A percentile compares a stretch with the other conserved stretches of the same genome.
Evolutionary conservation across 2,888 invertebrate species (phyloP).

Genomic region (Platypus cylindrus): DNA sequence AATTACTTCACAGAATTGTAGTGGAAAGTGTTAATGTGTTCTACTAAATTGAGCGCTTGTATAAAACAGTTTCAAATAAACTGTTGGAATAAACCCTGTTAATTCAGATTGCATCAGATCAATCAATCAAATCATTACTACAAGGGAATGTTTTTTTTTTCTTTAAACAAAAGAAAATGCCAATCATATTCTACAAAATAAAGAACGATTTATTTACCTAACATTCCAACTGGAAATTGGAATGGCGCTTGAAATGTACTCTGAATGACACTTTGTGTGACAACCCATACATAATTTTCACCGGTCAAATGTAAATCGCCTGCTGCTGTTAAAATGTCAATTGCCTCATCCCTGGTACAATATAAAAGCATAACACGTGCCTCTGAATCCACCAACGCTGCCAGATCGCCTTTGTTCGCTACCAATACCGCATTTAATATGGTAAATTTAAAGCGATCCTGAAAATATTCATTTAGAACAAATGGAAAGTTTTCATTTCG

Average conservation of each 20-base stretch:
- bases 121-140: too few species aligned
- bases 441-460: conserved; percentile 63
- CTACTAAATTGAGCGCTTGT: too few species aligned
- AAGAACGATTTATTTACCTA: conserved; percentile 51
- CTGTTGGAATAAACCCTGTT: too few species aligned
- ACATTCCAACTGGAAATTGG: conserved; percentile 83
- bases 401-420: conserved; percentile 62
- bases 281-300: conserved; percentile 94
- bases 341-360: conserved; percentile 79
- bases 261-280: conserved; percentile 86
- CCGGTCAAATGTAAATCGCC: conserved; percentile 66
- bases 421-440: conserved; percentile 78
- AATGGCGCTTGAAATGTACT: conserved; percentile 59
- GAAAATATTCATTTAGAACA: too few species aligned
- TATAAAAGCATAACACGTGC: conserved; percentile 87
- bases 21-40: too few species aligned
- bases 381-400: conserved; percentile 76
- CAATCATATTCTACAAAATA: too few species aligned
- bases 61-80: too few species aligned
- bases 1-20: too few species aligned
- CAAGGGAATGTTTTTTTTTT: too few species aligned
- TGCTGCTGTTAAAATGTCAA: conserved; percentile 65
- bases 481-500: too few species aligned
- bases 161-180: too few species aligned
- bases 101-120: too few species aligned